Evolutionary conservation across 2,797 vertebrate genomes (phyloP), one percentile per base, ranked within the genome.

Genomic region (Siniperca undulata): DNA sequence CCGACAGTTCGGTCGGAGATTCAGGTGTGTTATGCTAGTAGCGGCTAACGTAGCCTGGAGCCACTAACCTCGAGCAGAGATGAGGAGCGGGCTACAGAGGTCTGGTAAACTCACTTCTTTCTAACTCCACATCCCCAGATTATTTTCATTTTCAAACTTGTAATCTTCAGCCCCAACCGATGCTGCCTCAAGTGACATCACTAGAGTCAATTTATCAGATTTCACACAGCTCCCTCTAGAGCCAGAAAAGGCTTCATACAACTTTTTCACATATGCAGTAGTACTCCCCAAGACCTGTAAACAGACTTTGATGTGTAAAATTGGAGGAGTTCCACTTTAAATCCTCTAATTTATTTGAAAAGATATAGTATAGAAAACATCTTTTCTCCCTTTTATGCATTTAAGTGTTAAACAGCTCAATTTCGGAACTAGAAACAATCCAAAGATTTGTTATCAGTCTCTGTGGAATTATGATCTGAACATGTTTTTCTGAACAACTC

Each of bases 401-500:
- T 7, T 22, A 69, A 56, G 48, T 36, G 10, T 65, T 74, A 67
- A 80, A 82, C 11, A 42, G 40, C 34, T 82, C 27, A 6, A 46
- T 85, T 83, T 66, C 30, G 77, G n/a, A 36, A n/a, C n/a, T 22
- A 55, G 60, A 55, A 8, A 68, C n/a, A 24, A 40, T 46, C 8
- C 0, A 2, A 34, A 74, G 34, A 78, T 58, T 60, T 69, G n/a
- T 69, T 64, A 70, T 78, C 27, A 12, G n/a, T 60, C 73, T 60
- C 65, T 48, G 20, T 62, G 40, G 75, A 68, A 62, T 69, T 24
- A 67, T 53, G 68, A 81, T 64, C 6, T 67, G 22, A 46, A 19
- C 16, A 24, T 44, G 50, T 80, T 84, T 64, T 60, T 42, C 30
- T 59, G 68, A 81, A 82, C 46, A 24, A 64, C 30, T 68, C 48